Evolutionary conservation across 2,113 vertebrate genomes (phyloP).

Genomic region (Hirundichthys speculiger): DNA sequence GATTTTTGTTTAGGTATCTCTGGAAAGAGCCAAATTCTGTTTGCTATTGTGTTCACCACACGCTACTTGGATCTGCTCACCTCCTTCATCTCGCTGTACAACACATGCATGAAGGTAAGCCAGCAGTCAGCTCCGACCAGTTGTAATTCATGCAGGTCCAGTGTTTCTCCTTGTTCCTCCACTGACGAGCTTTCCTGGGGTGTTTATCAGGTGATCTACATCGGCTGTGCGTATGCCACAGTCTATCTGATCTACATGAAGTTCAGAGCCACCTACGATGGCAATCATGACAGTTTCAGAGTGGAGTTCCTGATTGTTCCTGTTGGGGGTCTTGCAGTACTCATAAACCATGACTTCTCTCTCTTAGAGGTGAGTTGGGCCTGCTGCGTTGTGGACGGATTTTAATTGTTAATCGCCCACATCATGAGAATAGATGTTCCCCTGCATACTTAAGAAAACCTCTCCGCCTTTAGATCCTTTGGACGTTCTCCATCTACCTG

Average conservation of each 20-base stretch:
- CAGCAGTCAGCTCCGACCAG: background rate
- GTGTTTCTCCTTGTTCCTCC: background rate
- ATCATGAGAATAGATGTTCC: background rate
- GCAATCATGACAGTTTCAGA: conserved; percentile 97
- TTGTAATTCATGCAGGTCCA: background rate
- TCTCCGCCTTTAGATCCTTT: conserved; percentile 86
- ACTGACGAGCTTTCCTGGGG: background rate
- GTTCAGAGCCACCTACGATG: conserved; percentile 98
- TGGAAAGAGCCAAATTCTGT: conserved; percentile 99
- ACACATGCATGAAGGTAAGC: conserved; percentile 96
- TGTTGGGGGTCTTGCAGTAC: conserved; percentile 92
- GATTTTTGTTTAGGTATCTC: conserved; percentile 88
- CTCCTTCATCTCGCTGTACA: conserved; percentile 98
- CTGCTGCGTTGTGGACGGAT: background rate
- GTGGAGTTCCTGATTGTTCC: conserved; percentile 97
- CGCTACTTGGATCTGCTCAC: conserved; percentile 98
- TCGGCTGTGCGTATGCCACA: conserved; percentile 92
- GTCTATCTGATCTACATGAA: conserved; percentile 97
- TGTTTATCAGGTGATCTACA: conserved; percentile 89
- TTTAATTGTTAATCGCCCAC: background rate
- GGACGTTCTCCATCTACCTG: conserved; percentile 99
- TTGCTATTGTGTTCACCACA: conserved; percentile 96
- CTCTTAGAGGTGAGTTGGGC: conserved; percentile 88
- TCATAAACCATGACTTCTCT: conserved; percentile 98
- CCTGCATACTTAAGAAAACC: background rate